Evolutionary conservation across 2,888 invertebrate species (phyloP).

Genomic region (Campoletis raptor): DNA sequence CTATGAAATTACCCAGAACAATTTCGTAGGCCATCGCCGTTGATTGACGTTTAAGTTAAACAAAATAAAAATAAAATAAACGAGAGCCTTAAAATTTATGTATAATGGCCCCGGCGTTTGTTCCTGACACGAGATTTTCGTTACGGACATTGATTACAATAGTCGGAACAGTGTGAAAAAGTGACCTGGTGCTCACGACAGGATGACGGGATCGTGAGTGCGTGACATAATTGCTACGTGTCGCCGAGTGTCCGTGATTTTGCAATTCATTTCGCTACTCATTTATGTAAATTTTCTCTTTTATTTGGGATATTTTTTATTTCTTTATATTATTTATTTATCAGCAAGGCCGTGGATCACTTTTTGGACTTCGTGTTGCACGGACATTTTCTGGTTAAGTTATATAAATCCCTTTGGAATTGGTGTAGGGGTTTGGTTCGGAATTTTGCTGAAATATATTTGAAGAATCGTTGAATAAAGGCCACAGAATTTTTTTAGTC

Average conservation of each 20-base stretch:
- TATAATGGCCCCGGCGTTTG: not conserved
- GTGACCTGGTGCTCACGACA: not conserved
- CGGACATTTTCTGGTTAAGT: not conserved
- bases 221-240: conserved; percentile 13
- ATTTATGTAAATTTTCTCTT: not conserved
- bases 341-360: not conserved
- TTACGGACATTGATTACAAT: conserved; percentile 14
- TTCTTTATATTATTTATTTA: not conserved
- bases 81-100: not conserved
- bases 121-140: conserved; percentile 29
- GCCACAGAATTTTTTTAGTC: not conserved
- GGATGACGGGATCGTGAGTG: conserved; percentile 22
- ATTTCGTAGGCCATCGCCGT: conserved; percentile 55
- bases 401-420: not conserved
- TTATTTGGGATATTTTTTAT: not conserved
- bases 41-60: conserved; percentile 15
- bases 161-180: not conserved
- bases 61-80: conserved; percentile 11
- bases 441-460: not conserved
- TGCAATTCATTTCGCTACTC: conserved; percentile 3
- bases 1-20: conserved; percentile 41
- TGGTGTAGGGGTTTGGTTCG: not conserved
- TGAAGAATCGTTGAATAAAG: not conserved
- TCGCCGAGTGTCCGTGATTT: conserved; percentile 48
- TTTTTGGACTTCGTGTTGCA: not conserved